Evolutionary conservation across 2,888 invertebrate genomes (phyloP).

Genomic region (Macrophya annulata): DNA sequence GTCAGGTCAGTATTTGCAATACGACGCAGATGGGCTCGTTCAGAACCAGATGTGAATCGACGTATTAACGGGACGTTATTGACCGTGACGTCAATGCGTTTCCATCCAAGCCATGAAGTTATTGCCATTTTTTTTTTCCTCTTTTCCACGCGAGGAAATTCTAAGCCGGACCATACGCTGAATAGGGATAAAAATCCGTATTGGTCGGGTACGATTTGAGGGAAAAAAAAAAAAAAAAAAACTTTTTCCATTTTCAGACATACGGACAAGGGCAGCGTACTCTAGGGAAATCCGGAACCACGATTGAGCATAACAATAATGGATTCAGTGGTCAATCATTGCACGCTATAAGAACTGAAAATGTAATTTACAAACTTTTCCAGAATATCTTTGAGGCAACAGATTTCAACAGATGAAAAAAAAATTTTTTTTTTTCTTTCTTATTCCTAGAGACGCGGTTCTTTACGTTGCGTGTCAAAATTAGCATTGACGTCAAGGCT

Average conservation of each 20-base stretch:
- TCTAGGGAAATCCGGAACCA: constrained; percentile 21
- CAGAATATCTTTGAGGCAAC: background rate
- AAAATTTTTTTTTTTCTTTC: background rate
- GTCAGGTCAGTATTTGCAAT: constrained; percentile 32
- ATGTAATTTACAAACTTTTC: background rate
- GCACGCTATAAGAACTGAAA: background rate
- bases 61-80: constrained; percentile 65
- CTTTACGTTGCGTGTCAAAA: background rate
- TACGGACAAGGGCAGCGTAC: background rate
- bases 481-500: constrained; percentile 26
- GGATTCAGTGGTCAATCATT: constrained; percentile 15
- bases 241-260: constrained; percentile 33
- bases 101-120: constrained; percentile 3
- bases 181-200: constrained; percentile 18
- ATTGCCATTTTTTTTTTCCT: constrained; percentile 23
- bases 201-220: constrained; percentile 20
- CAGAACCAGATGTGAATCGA: constrained; percentile 49
- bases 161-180: constrained; percentile 20
- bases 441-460: background rate
- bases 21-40: background rate
- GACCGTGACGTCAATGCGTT: constrained; percentile 71
- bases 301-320: constrained; percentile 11
- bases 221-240: background rate
- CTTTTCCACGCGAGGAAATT: background rate
- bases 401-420: background rate